Conservation (phyloP, 2,888 invertebrate species). For the Parnassius mnemosyne region DNA sequence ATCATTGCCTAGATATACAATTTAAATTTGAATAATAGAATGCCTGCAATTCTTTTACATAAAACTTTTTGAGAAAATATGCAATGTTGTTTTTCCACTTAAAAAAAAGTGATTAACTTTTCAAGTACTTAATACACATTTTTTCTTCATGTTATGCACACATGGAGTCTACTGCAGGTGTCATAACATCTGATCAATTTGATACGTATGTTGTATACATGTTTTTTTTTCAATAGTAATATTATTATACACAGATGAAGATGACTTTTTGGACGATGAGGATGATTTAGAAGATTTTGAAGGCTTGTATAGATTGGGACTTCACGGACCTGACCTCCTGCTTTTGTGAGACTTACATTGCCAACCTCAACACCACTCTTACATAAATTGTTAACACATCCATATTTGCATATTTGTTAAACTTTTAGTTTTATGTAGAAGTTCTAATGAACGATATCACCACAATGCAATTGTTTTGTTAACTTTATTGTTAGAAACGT, state of each 20-base stretch:
- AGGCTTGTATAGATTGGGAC: slow-evolving; percentile 44
- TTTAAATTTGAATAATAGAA: too few species aligned
- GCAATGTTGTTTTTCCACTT: too few species aligned
- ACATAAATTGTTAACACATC: slow-evolving; percentile 2
- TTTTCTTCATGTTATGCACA: too few species aligned
- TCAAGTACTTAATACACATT: too few species aligned
- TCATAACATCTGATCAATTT: too few species aligned
- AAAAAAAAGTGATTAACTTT: too few species aligned
- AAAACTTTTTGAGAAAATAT: too few species aligned
- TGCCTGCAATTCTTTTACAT: too few species aligned
- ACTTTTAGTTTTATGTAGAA: not conserved
- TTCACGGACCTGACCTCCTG: slow-evolving; percentile 51
- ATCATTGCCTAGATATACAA: too few species aligned
- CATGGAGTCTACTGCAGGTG: too few species aligned
- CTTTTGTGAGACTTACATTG: slow-evolving; percentile 31
- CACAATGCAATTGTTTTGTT: slow-evolving; percentile 2
- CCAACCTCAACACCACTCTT: slow-evolving; percentile 10
- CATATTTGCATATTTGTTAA: not conserved
- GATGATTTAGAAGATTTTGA: slow-evolving; percentile 56
- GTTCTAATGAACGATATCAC: not conserved
- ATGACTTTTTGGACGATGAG: slow-evolving; percentile 59
- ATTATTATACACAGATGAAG: slow-evolving; percentile 40
- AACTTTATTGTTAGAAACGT: slow-evolving; percentile 5
- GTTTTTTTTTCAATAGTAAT: too few species aligned
- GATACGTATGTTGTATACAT: too few species aligned